Base-by-base conservation (phyloP, 2,888 invertebrate genomes). In the Lepas anatifera region DNA sequence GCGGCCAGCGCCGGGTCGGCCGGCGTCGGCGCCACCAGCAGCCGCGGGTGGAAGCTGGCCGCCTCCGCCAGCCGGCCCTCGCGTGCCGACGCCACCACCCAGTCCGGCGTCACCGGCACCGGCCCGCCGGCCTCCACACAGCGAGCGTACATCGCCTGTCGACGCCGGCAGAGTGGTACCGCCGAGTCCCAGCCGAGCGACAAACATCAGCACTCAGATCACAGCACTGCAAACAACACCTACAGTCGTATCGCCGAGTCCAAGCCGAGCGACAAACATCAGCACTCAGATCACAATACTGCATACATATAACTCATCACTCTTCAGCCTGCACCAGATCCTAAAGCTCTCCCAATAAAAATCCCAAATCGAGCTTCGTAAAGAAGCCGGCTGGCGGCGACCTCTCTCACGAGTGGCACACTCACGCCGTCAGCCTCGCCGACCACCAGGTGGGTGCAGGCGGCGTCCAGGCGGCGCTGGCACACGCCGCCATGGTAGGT, bases 41-140 rank as follows among this genome's bases (percentile, higher is more conserved):
- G 66, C 4, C 39, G 66, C 25, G 66, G 66, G 66, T 66, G 66
- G 39, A 66, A 66, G 39, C 25, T 27, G 66, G 66, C 66, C 66
- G 25, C 39, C 66, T 37, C 66, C 25, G 11, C 39, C 39, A 66
- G 66, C 13, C 39, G 39, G 3, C 39, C 39, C n/a, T 27, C 39
- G 4, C 25, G 8, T 3, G 39, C 37, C 25, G 39, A 39, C 1
- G n/a, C 18, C 25, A 27, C 25, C 66, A 66, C 39, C 66, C 66
- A 66, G 66, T 66, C 66, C 1, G 66, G 66, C 37, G 66, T 66
- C 6, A 66, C 66, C 39, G 41, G 39, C 39, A 41, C 39, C 39
- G 41, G 37, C 25, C 39, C 39, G 39, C 16, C 66, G 25, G 66
- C 3, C 66, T 37, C 39, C 39, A 35, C 32, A 22, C 39, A 37